These are phyloP conservation scores for Tragulus kanchil DNA, from an alignment of 2,113 vertebrate genomes.

Conservation along the genomic window DNA sequence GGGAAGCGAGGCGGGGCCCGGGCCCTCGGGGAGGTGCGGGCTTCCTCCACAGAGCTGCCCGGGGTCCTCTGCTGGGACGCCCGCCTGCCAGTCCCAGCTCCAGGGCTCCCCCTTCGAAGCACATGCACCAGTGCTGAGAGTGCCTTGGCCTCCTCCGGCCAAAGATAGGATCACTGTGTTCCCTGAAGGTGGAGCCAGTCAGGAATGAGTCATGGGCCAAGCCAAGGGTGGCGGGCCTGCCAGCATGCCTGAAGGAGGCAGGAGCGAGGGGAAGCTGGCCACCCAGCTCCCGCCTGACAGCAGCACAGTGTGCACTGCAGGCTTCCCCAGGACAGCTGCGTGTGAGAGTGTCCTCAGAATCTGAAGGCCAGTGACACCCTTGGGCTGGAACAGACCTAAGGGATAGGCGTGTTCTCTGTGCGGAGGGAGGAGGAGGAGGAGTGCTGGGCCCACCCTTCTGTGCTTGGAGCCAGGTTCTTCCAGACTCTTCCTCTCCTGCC, in stretches of 20 bases:
- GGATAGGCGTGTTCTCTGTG: background rate
- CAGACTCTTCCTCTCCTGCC: background rate
- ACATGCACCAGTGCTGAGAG: rapidly evolving
- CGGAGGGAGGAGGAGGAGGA: background rate
- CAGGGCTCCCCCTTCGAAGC: background rate
- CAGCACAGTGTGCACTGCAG: background rate
- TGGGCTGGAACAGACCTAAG: background rate
- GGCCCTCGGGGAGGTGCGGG: background rate
- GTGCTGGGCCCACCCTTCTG: background rate
- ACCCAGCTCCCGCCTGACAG: background rate
- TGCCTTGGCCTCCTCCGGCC: background rate
- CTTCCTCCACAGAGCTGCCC: background rate
- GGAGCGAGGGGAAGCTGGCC: background rate
- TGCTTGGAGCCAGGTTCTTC: background rate
- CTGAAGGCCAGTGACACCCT: background rate
- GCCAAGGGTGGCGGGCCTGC: background rate
- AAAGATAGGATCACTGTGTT: background rate
- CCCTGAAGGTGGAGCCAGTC: background rate
- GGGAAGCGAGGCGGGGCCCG: constrained; percentile 63
- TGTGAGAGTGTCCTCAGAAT: constrained; percentile 17
- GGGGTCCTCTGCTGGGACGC: background rate
- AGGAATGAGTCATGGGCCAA: background rate
- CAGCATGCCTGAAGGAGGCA: background rate
- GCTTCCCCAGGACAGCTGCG: background rate
- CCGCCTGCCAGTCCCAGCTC: background rate